Evolutionary conservation across 2,797 vertebrate genomes (phyloP), one percentile per base, ranked within the genome.

Genomic region (Semaprochilodus insignis): DNA sequence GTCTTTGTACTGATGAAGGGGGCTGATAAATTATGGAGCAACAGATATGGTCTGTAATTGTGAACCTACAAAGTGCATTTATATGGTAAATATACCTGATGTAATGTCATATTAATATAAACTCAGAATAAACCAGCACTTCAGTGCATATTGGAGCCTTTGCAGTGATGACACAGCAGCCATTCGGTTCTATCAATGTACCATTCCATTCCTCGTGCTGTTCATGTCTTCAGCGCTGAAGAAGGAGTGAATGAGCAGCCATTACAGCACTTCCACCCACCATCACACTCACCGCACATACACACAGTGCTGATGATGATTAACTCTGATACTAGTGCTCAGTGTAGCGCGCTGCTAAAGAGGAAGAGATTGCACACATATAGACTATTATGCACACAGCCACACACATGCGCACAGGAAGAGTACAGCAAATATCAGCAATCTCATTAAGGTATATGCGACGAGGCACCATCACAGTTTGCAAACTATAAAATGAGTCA

Each of bases 241-340:
- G 70, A 34, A 51, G 44, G 51, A 69, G 44, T 78, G 67, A 74
- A 74, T 59, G 62, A 65, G 77, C 15, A 60, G 62, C 36, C 77
- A 83, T 79, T 79, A 83, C 25, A 69, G 71, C 52, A 23, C 48
- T 57, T 66, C 23, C 59, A 51, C 69, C 69, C 67, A 77, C 81
- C 27, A 13, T 34, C 73, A 62, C 66, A 77, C 65, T 62, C 40
- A n/a, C 11, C n/a, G 31, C 72, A 59, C 44, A n/a, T n/a, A 60
- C 23, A 82, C 21, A 71, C 55, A 63, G 66, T 44, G 31, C 54
- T 34, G n/a, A 48, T 77, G 59, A 62, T 77, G 59, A 65, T 77
- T 77, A 77, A 60, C 59, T 76, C 52, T 59, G 25, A 60, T 67
- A 48, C 65, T 60, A 31, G 55, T 15, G 16, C 62, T 31, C 62